A percentile compares a stretch with the other conserved stretches of the same genome.
These are phyloP conservation scores for Amblyjoppa proteus DNA, from an alignment of 2,888 invertebrate species.

Conservation along the genomic window DNA sequence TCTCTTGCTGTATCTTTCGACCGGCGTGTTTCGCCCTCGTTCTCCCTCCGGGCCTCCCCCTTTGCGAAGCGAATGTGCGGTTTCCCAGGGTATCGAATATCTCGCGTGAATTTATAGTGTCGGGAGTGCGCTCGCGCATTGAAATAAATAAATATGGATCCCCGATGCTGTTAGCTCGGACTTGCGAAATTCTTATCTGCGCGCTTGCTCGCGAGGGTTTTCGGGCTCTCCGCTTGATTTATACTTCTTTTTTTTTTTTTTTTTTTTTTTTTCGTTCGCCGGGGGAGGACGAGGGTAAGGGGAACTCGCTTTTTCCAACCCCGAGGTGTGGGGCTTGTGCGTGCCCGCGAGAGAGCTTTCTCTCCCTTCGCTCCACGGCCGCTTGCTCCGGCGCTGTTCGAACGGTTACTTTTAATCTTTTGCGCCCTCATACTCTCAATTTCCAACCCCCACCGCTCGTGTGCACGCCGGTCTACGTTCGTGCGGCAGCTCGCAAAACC, in stretches of 20 bases:
- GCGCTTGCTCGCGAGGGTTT: conserved; percentile 41
- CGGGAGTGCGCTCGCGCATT: conserved; percentile 69
- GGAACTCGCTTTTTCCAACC: conserved; percentile 50
- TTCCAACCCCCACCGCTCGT: conserved; percentile 3
- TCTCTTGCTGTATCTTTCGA: background rate
- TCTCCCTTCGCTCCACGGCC: conserved; percentile 14
- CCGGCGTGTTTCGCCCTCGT: background rate
- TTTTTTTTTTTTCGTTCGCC: conserved; percentile 51
- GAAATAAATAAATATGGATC: conserved; percentile 77
- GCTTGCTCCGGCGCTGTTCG: conserved; percentile 49
- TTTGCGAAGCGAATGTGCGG: conserved; percentile 62
- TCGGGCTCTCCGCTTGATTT: conserved; percentile 58
- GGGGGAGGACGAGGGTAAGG: conserved; percentile 26
- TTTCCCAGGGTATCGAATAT: conserved; percentile 65
- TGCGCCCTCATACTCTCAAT: conserved; percentile 32
- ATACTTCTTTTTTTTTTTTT: conserved; percentile 53
- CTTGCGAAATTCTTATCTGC: conserved; percentile 65
- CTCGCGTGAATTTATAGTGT: conserved; percentile 65
- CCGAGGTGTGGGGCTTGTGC: conserved; percentile 42
- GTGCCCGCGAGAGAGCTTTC: conserved; percentile 38
- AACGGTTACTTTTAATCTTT: conserved; percentile 65
- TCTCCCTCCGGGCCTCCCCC: background rate
- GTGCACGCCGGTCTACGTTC: background rate
- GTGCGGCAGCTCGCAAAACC: conserved; percentile 51
- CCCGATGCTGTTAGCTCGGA: conserved; percentile 62